Evolutionary conservation across 2,797 vertebrate species (phyloP).

Genomic region (Psittacula derbiana): DNA sequence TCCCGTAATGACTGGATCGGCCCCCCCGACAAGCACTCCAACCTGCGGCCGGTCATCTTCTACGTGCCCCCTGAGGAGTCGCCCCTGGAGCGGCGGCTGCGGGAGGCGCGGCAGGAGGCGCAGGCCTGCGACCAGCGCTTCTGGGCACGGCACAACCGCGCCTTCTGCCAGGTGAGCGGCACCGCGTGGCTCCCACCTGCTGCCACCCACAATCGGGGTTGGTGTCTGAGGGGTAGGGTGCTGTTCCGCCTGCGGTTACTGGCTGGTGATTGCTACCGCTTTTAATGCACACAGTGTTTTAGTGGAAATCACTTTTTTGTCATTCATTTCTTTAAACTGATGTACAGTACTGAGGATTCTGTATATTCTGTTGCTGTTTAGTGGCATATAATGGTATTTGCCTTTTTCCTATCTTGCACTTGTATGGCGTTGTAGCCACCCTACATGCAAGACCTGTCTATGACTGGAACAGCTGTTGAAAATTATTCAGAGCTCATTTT

Average conservation of each 20-base stretch:
- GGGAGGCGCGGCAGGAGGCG: slow-evolving; percentile 87
- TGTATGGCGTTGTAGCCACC: neutral
- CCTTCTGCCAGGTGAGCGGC: slow-evolving; percentile 22
- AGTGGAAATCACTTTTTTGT: fast-evolving
- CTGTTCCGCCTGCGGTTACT: fast-evolving
- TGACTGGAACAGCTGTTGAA: neutral
- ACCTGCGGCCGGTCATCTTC: slow-evolving; percentile 87
- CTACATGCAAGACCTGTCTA: neutral
- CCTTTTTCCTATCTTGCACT: neutral
- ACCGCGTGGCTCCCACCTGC: fast-evolving
- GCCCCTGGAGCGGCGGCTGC: slow-evolving; percentile 79
- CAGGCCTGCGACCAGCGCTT: slow-evolving; percentile 91
- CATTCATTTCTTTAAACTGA: neutral
- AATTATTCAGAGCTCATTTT: neutral
- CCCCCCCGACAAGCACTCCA: slow-evolving; percentile 87
- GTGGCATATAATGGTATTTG: neutral
- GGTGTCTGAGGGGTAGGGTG: neutral
- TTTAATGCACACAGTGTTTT: fast-evolving
- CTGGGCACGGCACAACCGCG: slow-evolving; percentile 71
- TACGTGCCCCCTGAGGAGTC: slow-evolving; percentile 82
- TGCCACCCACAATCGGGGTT: fast-evolving
- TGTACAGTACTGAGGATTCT: neutral
- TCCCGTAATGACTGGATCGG: slow-evolving; percentile 91
- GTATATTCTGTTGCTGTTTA: fast-evolving
- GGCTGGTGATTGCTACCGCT: fast-evolving